Conservation (phyloP, 2,797 vertebrate genomes). For the Calcarius lapponicus region DNA sequence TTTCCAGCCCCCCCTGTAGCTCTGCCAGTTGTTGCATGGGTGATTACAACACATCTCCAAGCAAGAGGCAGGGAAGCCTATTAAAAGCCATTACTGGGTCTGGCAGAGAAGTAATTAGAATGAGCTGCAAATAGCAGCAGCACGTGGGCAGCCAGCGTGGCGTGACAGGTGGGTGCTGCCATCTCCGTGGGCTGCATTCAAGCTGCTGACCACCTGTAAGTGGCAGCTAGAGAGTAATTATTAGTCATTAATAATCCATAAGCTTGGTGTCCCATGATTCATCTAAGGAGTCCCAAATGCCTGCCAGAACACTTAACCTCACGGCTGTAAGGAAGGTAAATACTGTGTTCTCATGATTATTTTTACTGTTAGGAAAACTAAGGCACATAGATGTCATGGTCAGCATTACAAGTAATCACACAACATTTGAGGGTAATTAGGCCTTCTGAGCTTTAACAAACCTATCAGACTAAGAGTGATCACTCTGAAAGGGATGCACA, state of each 20-base stretch:
- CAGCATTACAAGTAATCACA: not conserved
- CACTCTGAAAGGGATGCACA: not conserved
- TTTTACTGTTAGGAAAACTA: not conserved
- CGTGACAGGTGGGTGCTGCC: not conserved
- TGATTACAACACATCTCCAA: not conserved
- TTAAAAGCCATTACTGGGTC: not conserved
- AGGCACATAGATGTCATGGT: not conserved
- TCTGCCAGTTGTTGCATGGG: not conserved
- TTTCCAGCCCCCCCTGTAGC: not conserved
- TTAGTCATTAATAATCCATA: constrained; percentile 10
- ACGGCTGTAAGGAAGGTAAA: not conserved
- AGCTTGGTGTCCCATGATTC: not conserved
- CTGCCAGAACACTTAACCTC: not conserved
- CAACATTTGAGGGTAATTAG: not conserved
- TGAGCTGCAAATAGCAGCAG: not conserved
- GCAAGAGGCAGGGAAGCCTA: not conserved
- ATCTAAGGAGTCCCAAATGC: not conserved
- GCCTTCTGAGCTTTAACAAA: not conserved
- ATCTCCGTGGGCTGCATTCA: not conserved
- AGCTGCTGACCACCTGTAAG: not conserved
- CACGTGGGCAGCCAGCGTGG: accelerated
- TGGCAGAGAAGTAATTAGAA: not conserved
- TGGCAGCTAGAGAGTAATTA: not conserved
- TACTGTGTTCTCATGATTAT: not conserved
- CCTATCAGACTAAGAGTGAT: not conserved